These are phyloP conservation scores for Rhamnusium bicolor DNA, from an alignment of 2,888 invertebrate species.

Conservation along the genomic window DNA sequence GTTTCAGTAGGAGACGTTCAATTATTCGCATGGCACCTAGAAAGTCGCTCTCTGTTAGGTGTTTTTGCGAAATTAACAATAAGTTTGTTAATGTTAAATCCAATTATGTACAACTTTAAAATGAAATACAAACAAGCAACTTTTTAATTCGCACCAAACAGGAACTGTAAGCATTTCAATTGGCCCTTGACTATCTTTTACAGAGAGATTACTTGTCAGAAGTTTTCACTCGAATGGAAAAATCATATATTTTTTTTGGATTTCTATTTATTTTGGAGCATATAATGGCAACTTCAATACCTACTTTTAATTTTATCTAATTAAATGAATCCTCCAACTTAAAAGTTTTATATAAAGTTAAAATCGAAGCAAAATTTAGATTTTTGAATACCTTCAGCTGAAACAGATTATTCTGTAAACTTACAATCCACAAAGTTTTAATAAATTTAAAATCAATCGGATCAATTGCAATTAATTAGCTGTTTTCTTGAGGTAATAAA, in stretches of 20 bases:
- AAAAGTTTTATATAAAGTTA: not conserved
- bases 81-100: constrained; percentile 43
- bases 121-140: constrained; percentile 36
- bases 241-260: not conserved
- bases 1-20: constrained; percentile 57
- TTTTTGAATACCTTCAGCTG: not conserved
- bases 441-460: not conserved
- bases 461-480: no score
- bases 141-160: constrained; percentile 38
- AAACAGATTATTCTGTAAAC: not conserved
- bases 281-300: not conserved
- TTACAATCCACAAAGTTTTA: not conserved
- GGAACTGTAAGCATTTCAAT: constrained; percentile 27
- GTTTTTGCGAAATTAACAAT: constrained; percentile 52
- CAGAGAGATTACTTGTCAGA: not conserved
- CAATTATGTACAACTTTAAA: constrained; percentile 43
- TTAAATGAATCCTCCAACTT: not conserved
- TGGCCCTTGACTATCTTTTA: constrained; percentile 12
- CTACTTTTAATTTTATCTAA: not conserved
- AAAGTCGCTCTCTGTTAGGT: constrained; percentile 40
- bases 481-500: no score
- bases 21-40: constrained; percentile 51
- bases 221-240: not conserved
- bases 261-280: not conserved
- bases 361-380: not conserved